phyloP scores from a whole-genome alignment of 2,797 vertebrate species.

The Knipowitschia caucasica region DNA sequence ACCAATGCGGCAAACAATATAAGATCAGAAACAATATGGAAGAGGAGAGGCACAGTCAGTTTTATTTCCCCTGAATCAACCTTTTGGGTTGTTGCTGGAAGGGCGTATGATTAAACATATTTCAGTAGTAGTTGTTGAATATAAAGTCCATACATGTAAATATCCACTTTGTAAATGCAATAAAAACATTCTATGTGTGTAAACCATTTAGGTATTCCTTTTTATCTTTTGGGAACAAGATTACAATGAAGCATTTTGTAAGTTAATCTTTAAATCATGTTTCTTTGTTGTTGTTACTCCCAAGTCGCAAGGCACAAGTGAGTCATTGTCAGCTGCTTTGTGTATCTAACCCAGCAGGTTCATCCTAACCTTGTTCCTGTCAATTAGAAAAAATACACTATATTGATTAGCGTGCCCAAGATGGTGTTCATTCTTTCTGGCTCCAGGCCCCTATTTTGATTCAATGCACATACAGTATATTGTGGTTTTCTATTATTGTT shows the following conservation, averaged over 20 bases:
- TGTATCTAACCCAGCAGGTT: slow-evolving; percentile 17
- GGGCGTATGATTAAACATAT: no score
- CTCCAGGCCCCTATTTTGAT: slow-evolving; percentile 7
- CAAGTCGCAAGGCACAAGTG: not conserved
- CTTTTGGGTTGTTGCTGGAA: no score
- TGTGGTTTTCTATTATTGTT: not conserved
- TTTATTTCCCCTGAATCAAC: no score
- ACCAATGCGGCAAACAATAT: slow-evolving; percentile 31
- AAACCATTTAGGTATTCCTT: no score
- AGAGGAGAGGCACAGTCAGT: not conserved
- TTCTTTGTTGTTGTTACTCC: no score
- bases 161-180: no score
- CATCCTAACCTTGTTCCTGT: slow-evolving; percentile 46
- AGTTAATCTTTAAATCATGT: no score
- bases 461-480: slow-evolving; percentile 2
- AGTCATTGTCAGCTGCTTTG: not conserved
- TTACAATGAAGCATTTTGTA: no score
- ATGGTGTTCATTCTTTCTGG: slow-evolving; percentile 27
- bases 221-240: no score
- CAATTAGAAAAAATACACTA: slow-evolving; percentile 35
- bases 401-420: slow-evolving; percentile 12
- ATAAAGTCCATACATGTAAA: no score
- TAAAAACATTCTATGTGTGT: no score
- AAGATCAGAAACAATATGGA: not conserved
- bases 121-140: no score